These are phyloP conservation scores for Dicaeum eximium DNA, from an alignment of 2,113 vertebrate genomes.

Conservation along the genomic window DNA sequence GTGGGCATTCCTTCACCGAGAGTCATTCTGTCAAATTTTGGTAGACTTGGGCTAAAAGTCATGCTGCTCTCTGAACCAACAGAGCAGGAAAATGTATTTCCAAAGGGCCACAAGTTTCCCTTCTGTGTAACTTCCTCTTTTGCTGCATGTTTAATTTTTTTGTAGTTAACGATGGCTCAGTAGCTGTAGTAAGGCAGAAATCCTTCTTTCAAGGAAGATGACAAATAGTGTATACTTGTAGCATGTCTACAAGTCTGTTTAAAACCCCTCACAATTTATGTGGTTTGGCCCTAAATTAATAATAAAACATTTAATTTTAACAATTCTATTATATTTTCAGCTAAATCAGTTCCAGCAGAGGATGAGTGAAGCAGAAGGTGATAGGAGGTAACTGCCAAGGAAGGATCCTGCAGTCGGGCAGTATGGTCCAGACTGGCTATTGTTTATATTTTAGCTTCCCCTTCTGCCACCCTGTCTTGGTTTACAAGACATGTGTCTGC, in stretches of 20 bases:
- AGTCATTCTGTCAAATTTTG: background rate
- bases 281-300: background rate
- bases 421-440: background rate
- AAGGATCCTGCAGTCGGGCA: background rate
- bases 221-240: background rate
- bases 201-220: background rate
- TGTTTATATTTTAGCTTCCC: background rate
- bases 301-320: background rate
- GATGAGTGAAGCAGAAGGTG: background rate
- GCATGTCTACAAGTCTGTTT: background rate
- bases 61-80: background rate
- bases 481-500: too few species aligned
- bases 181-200: background rate
- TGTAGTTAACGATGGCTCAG: background rate
- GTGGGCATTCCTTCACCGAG: background rate
- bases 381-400: background rate
- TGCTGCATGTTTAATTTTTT: background rate
- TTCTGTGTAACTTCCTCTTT: background rate
- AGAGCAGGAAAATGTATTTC: background rate
- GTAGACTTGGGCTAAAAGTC: background rate
- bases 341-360: background rate
- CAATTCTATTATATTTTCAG: background rate
- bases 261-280: rapidly evolving
- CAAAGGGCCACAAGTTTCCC: background rate
- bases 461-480: background rate